Evolutionary conservation across 2,113 vertebrate genomes (phyloP).

Genomic region (Misgurnus anguillicaudatus): DNA sequence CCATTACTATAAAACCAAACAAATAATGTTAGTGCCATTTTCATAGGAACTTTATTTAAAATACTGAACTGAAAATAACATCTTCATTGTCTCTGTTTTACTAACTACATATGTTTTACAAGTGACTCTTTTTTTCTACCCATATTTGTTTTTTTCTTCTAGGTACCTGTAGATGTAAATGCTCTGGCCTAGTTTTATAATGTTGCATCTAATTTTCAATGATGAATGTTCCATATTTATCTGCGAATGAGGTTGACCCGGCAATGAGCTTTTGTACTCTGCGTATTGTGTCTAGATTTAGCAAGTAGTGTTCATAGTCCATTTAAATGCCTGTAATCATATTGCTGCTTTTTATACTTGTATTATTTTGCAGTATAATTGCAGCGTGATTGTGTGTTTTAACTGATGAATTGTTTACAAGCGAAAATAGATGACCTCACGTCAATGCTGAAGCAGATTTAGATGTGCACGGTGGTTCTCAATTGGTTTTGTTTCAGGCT

Average conservation of each 20-base stretch:
- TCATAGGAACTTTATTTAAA: too few species aligned
- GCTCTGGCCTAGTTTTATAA: constrained; percentile 46
- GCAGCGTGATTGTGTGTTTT: background rate
- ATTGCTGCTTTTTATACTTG: background rate
- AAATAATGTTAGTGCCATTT: too few species aligned
- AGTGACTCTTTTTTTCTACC: too few species aligned
- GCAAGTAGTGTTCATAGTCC: constrained; percentile 1
- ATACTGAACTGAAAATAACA: too few species aligned
- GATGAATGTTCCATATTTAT: constrained; percentile 42
- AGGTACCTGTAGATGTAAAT: constrained; percentile 13
- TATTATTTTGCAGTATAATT: constrained; percentile 11
- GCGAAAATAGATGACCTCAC: constrained; percentile 5
- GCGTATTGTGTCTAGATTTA: constrained; percentile 28
- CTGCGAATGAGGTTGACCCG: constrained; percentile 13
- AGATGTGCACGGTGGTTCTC: too few species aligned
- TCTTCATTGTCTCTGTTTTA: too few species aligned
- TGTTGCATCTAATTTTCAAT: constrained; percentile 53
- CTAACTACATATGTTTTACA: too few species aligned
- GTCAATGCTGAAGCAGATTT: too few species aligned
- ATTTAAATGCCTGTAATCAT: constrained; percentile 9
- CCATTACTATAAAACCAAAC: too few species aligned
- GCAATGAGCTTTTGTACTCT: background rate
- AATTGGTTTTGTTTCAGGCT: too few species aligned
- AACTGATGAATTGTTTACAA: background rate
- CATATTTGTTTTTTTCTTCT: background rate